Evolutionary conservation across 2,113 vertebrate species (phyloP), one percentile per base, ranked within the genome.

Genomic region (Lamprologus ornatipinnis): DNA sequence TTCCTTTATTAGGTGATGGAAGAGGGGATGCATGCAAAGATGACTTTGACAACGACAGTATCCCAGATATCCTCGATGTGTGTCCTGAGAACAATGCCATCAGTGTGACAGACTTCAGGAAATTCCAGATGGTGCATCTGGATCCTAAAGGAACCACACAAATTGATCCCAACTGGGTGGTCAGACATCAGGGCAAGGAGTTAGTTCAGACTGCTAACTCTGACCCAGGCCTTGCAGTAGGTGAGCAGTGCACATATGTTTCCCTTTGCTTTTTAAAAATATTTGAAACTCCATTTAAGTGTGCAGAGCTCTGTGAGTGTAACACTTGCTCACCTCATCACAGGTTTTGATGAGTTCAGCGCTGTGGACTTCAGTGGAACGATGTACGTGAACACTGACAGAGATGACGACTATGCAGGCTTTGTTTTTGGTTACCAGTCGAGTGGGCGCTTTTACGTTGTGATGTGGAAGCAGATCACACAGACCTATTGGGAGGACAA

Each of bases 401-500:
- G 98, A 2, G 99, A 99, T 3, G 99, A 99, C 1, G 99, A 99
- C 95, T 99, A 99, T 1, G 99, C 99, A 0, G 98, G 98, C 81
- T 99, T 99, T 82, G 98, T 99, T 63, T 99, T 99, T 6, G 97
- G 98, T 89, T 99, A 99, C 95, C 99, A 99, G 95, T 99, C 99
- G 10, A 99, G 98, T 87, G 97, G 97, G 51, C 97, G 98, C 4
- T 99, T 99, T 91, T 99, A 99, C 1, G 99, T 99, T 45, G 97
- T 99, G 8, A 99, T 99, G 99, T 99, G 99, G 99, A 99, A 99
- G 92, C 98, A 99, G 94, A 98, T 99, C 88, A 99, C 99, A 4
- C 99, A 99, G 96, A 99, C 98, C 2, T 99, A 99, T 93, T 99
- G 99, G 99, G 98, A 99, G 68, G 97, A 98, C 86, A 97, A 98